A percentile compares a stretch with the other conserved stretches of the same genome.
Evolutionary conservation across 2,113 vertebrate species (phyloP).

Genomic region (Eublepharis macularius): DNA sequence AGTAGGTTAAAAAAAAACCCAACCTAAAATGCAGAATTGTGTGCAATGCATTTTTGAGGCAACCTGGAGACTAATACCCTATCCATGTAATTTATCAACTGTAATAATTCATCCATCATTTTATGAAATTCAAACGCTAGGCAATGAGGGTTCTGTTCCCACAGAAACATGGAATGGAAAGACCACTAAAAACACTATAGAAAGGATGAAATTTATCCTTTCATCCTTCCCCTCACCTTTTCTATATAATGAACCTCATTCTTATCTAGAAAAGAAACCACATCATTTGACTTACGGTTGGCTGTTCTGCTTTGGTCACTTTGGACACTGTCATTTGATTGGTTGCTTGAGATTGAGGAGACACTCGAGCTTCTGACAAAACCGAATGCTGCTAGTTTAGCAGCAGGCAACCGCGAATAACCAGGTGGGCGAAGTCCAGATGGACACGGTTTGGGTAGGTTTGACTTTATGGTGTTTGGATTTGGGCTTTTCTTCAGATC

Average conservation of each 20-base stretch:
- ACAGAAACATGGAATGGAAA: not conserved
- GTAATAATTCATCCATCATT: not conserved
- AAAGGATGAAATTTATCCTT: not conserved
- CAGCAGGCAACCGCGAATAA: constrained; percentile 86
- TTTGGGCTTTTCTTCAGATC: constrained; percentile 82
- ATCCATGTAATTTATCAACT: not conserved
- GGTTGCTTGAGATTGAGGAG: constrained; percentile 89
- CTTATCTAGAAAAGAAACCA: not conserved
- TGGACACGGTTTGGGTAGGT: constrained; percentile 83
- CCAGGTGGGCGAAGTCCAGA: constrained; percentile 92
- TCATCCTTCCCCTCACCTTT: not conserved
- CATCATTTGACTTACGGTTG: constrained; percentile 81
- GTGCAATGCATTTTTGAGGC: not conserved
- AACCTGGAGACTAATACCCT: not conserved
- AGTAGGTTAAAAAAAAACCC: constrained; percentile 16
- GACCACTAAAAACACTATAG: not conserved
- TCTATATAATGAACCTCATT: not conserved
- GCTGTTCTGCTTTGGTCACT: constrained; percentile 77
- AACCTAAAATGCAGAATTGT: constrained; percentile 12
- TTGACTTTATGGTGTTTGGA: constrained; percentile 78
- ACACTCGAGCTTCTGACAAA: constrained; percentile 88
- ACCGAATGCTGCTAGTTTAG: constrained; percentile 85
- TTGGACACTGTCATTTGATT: constrained; percentile 82
- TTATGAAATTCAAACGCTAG: not conserved
- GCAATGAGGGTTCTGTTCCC: not conserved